These are phyloP conservation scores for Tetramorium simillimum DNA, from an alignment of 1,140 invertebrate species.

Conservation along the genomic window DNA sequence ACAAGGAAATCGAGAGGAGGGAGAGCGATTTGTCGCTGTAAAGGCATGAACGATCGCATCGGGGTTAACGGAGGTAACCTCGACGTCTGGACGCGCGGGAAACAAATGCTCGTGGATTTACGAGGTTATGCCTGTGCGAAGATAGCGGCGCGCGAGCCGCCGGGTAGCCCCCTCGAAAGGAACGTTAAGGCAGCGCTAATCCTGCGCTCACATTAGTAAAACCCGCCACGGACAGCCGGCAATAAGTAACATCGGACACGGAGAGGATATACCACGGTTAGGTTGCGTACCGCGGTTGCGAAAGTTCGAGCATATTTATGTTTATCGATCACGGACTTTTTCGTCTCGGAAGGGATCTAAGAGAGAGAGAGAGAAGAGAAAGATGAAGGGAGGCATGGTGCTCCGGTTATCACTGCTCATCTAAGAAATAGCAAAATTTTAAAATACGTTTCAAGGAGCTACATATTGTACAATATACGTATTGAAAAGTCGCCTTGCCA, in stretches of 20 bases:
- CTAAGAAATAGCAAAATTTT: not conserved
- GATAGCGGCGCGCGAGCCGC: conserved; percentile 65
- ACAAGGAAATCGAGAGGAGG: conserved; percentile 21
- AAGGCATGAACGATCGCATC: conserved; percentile 73
- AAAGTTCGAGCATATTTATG: conserved; percentile 38
- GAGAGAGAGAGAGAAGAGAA: not conserved
- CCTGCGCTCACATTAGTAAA: conserved; percentile 69
- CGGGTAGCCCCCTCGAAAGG: conserved; percentile 28
- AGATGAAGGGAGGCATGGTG: no score
- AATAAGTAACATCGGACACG: conserved; percentile 68
- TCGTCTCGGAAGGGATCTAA: not conserved
- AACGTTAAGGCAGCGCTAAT: conserved; percentile 64
- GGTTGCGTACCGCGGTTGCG: conserved; percentile 40
- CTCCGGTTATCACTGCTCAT: not conserved
- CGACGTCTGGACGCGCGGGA: conserved; percentile 63
- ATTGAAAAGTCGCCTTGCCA: conserved; percentile 13
- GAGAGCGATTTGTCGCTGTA: conserved; percentile 74
- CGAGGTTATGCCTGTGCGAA: conserved; percentile 67
- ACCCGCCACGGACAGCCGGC: conserved; percentile 57
- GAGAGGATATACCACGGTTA: not conserved
- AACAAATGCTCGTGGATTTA: conserved; percentile 75
- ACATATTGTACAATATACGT: not conserved
- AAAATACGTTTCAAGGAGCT: not conserved
- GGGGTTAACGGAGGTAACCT: conserved; percentile 72
- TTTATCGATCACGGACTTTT: conserved; percentile 48